Conservation (phyloP, 2,888 invertebrate species). For the Aspidiotus destructor region DNA sequence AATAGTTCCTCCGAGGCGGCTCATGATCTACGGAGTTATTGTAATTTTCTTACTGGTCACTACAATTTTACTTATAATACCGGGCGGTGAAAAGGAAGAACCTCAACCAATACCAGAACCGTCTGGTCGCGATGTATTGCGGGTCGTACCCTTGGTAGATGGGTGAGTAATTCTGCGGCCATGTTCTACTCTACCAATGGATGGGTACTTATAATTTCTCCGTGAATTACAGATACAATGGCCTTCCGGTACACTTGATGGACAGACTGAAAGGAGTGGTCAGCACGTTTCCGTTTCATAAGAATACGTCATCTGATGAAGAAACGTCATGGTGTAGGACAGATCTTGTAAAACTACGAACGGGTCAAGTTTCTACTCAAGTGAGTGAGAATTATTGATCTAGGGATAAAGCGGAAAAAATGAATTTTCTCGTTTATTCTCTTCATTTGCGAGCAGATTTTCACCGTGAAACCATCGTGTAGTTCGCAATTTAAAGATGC, state of each 20-base stretch:
- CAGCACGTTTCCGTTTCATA: neutral
- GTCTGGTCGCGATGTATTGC: no score
- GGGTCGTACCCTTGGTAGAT: no score
- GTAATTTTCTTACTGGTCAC: no score
- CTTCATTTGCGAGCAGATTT: slow-evolving; percentile 2
- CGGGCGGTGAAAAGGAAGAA: no score
- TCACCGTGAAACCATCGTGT: slow-evolving; percentile 9
- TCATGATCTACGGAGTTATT: no score
- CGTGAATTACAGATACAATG: neutral
- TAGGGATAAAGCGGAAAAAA: no score
- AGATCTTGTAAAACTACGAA: slow-evolving; percentile 14
- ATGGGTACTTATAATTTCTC: no score
- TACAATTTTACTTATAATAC: no score
- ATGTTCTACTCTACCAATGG: no score
- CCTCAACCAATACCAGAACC: no score
- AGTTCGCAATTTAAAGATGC: slow-evolving; percentile 22
- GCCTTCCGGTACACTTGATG: neutral
- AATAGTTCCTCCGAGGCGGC: no score
- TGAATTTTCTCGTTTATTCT: neutral
- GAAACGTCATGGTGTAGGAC: slow-evolving; percentile 9
- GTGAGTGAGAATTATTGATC: neutral
- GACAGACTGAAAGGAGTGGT: neutral
- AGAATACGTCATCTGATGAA: neutral
- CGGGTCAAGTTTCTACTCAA: slow-evolving; percentile 21
- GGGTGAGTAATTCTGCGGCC: no score